Base-by-base conservation (phyloP, 2,888 invertebrate species). In the Euphydryas editha region DNA sequence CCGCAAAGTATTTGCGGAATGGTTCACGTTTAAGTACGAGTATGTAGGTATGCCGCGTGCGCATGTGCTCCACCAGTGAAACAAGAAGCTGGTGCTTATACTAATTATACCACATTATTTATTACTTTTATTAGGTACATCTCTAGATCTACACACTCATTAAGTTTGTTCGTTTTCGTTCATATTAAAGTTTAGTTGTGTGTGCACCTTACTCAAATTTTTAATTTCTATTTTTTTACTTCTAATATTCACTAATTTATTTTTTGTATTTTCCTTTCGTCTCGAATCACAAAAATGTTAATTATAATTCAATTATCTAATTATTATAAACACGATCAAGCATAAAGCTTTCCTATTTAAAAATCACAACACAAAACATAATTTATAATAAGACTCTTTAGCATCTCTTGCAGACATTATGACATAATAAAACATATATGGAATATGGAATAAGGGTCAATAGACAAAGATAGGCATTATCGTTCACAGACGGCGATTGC, bases 1-100 rank as follows among this genome's bases (percentile, higher is more conserved):
- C 83, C 82, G 81, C 77, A 74, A 72, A 76, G 76, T 81, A 81
- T 87, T 83, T 84, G 76, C 75, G 83, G 90, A 88, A 87, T 88
- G 85, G 76, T 68, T 69, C 76, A 77, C 69, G 85, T 86, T 87
- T 90, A 5, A 30, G 30, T 30, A 88, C 88, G n/a, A n/a, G n/a
- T n/a, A n/a, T n/a, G n/a, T n/a, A n/a, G n/a, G 88, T 89, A 83
- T 74, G 81, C 75, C 72, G 59, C 54, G 49, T 54, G 73, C 77
- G 75, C 79, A 74, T 76, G 77, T 68, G 70, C 65, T 56, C 59
- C 62, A 55, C 64, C 60, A 58, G 61, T 67, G 60, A 57, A 63
- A 67, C 66, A 68, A 68, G 62, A 62, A 46, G 63, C 59, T 66
- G 65, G 57, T 55, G 83, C 84, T 83, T 81, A 80, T 44, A 13